Percentiles rank a stretch among this genome's conserved stretches.
These are phyloP conservation scores for Esox masquinongy DNA, from an alignment of 2,797 vertebrate genomes.

Conservation along the genomic window DNA sequence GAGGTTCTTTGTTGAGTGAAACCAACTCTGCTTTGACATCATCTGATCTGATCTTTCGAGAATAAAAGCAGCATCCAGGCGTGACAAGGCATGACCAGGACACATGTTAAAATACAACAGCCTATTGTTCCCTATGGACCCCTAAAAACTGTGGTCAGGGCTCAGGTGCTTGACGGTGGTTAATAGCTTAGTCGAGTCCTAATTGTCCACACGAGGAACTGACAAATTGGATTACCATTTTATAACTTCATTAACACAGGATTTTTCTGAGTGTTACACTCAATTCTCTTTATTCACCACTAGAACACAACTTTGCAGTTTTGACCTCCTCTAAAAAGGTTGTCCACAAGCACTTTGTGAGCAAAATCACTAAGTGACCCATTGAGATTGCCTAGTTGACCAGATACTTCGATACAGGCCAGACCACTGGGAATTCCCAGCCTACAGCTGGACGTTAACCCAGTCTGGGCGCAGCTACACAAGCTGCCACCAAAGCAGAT, in stretches of 20 bases:
- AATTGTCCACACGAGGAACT: slow-evolving; percentile 47
- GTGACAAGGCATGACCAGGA: slow-evolving; percentile 43
- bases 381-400: slow-evolving; percentile 7
- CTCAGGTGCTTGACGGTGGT: slow-evolving; percentile 38
- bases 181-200: slow-evolving; percentile 40
- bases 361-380: not conserved
- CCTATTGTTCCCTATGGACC: slow-evolving; percentile 47
- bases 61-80: slow-evolving; percentile 38
- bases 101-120: slow-evolving; percentile 52
- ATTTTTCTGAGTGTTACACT: slow-evolving; percentile 21
- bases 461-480: not conserved
- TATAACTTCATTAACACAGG: slow-evolving; percentile 48
- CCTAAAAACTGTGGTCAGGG: slow-evolving; percentile 29
- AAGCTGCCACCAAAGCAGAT: not conserved
- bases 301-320: slow-evolving; percentile 25
- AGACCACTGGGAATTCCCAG: slow-evolving; percentile 1
- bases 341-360: slow-evolving; percentile 1
- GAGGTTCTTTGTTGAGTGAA: slow-evolving; percentile 56
- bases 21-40: slow-evolving; percentile 52
- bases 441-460: not conserved
- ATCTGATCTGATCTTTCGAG: slow-evolving; percentile 52
- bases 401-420: not conserved
- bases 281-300: slow-evolving; percentile 16
- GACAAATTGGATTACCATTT: slow-evolving; percentile 48
- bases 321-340: slow-evolving; percentile 25